These are phyloP conservation scores for Labeo calbasu DNA, from an alignment of 2,797 vertebrate genomes.

Conservation along the genomic window DNA sequence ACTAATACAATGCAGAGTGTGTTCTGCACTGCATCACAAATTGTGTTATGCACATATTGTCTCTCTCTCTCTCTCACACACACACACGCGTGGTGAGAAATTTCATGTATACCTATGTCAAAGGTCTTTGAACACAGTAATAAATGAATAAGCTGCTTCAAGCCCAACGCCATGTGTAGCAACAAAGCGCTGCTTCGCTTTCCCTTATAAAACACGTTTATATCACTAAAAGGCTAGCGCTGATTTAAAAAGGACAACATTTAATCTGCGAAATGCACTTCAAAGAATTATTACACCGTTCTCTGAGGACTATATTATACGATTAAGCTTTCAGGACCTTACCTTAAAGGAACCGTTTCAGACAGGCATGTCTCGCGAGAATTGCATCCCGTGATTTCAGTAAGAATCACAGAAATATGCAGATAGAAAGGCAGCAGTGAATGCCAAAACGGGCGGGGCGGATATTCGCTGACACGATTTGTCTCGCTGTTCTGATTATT, in stretches of 20 bases:
- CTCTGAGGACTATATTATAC: background rate
- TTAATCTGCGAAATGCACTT: too few relatives aligned
- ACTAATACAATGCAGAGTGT: background rate
- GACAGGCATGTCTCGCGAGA: slow-evolving; percentile 71
- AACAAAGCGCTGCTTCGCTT: background rate
- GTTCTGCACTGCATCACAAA: background rate
- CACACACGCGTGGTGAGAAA: background rate
- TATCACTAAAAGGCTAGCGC: background rate
- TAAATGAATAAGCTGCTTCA: background rate
- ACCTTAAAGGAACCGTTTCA: slow-evolving; percentile 62
- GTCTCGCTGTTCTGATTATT: background rate
- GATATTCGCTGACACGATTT: background rate
- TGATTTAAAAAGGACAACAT: background rate
- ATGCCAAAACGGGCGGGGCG: background rate
- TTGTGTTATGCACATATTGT: background rate
- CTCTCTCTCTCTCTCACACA: background rate
- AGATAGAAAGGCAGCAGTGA: background rate
- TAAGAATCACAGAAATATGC: too few relatives aligned
- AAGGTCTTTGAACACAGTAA: slow-evolving; percentile 9
- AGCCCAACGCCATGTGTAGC: background rate
- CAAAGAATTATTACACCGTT: background rate
- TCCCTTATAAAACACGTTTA: background rate
- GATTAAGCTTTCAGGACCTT: slow-evolving; percentile 79
- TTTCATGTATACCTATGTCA: background rate
- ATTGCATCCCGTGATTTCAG: background rate